A percentile compares a stretch with the other conserved stretches of the same genome.
These are phyloP conservation scores for Nephrotoma flavescens DNA, from an alignment of 2,888 invertebrate genomes.

Conservation along the genomic window DNA sequence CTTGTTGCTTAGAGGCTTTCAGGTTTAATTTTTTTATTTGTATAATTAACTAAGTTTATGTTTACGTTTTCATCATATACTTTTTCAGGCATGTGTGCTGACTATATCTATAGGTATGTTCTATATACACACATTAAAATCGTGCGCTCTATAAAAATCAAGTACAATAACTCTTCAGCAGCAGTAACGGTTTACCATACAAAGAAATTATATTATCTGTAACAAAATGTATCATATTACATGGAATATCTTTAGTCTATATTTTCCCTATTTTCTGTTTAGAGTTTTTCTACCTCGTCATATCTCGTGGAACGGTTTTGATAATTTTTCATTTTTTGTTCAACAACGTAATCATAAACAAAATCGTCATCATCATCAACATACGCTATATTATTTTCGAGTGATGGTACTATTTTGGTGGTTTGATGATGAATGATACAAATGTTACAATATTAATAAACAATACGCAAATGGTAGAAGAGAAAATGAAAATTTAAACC, in stretches of 20 bases:
- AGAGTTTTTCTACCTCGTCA: not conserved
- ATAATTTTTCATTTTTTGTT: not conserved
- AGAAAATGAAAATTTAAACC: not conserved
- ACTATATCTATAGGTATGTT: too few relatives aligned
- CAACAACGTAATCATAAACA: not conserved
- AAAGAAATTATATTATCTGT: not conserved
- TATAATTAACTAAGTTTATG: not conserved
- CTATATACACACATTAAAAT: too few relatives aligned
- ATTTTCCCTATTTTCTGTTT: not conserved
- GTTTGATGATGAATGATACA: not conserved
- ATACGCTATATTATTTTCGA: not conserved
- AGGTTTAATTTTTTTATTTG: too few relatives aligned
- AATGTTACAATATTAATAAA: not conserved
- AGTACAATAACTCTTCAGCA: not conserved
- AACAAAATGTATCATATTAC: not conserved
- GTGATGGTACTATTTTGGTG: not conserved
- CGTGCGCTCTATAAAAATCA: too few relatives aligned
- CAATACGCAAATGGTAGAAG: not conserved
- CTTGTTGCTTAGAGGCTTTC: too few relatives aligned
- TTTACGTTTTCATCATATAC: not conserved
- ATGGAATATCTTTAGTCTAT: not conserved
- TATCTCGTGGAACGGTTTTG: not conserved
- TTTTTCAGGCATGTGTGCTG: not conserved
- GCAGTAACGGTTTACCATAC: not conserved
- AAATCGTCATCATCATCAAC: not conserved